A percentile compares a stretch with the other conserved stretches of the same genome.
phyloP scores from a whole-genome alignment of 2,888 invertebrate species.

The Oithona nana region DNA sequence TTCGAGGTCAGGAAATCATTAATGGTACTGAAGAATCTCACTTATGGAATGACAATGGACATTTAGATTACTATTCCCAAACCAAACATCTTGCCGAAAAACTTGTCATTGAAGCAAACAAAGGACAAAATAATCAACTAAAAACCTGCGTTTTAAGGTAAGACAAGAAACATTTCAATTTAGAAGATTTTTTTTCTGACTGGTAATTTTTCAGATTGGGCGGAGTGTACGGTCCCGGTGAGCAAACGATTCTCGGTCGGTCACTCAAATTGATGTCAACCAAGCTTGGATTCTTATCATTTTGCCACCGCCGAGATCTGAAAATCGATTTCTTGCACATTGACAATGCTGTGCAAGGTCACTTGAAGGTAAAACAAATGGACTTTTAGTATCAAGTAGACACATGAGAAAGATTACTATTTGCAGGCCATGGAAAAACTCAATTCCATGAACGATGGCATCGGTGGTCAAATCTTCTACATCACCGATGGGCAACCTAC shows the following conservation, averaged over 20 bases:
- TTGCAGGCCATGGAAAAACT: background rate
- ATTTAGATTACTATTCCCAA: constrained; percentile 4
- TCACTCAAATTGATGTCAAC: background rate
- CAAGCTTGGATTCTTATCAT: background rate
- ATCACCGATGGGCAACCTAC: constrained; percentile 5
- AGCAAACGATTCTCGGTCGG: background rate
- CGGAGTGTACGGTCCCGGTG: constrained; percentile 4
- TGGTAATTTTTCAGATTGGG: constrained; percentile 5
- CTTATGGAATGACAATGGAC: background rate
- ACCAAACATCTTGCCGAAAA: constrained; percentile 4
- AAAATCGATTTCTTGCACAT: constrained; percentile 13
- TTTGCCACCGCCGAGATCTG: background rate
- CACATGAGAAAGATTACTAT: background rate
- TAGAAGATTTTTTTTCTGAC: background rate
- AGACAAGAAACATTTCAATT: background rate
- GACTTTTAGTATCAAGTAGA: background rate
- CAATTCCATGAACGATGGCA: no score
- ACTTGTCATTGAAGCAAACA: background rate
- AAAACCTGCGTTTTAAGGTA: background rate
- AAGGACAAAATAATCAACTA: background rate
- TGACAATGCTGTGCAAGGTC: constrained; percentile 8
- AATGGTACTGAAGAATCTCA: background rate
- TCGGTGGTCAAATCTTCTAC: background rate
- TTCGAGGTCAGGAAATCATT: background rate
- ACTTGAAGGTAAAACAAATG: background rate